Percentiles rank a stretch among this genome's conserved stretches.
phyloP scores from a whole-genome alignment of 2,113 vertebrate genomes.

The Centrocercus urophasianus region DNA sequence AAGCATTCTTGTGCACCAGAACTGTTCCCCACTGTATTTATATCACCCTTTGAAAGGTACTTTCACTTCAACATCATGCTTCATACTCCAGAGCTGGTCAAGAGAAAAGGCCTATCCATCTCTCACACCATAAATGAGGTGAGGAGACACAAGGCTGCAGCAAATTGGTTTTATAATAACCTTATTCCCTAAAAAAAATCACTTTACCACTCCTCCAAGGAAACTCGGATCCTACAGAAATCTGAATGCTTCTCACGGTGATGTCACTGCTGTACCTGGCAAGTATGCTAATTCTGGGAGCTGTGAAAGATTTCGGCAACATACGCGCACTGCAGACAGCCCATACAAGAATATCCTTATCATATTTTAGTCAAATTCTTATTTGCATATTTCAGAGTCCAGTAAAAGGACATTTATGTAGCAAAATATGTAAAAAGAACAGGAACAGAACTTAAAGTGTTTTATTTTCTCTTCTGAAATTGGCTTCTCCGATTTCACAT shows the following conservation, averaged over 20 bases:
- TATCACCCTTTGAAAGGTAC: background rate
- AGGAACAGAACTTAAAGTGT: background rate
- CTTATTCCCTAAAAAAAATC: background rate
- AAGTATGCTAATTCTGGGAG: background rate
- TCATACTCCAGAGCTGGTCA: background rate
- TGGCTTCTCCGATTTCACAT: background rate
- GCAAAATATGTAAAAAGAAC: background rate
- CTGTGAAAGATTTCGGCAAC: background rate
- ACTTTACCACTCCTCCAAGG: background rate
- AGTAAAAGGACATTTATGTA: background rate
- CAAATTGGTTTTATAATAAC: background rate
- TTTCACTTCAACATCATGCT: background rate
- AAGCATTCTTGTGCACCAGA: background rate
- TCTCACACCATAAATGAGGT: background rate
- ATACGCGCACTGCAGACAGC: rapidly evolving
- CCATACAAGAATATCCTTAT: background rate
- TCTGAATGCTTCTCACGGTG: background rate
- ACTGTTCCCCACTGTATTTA: background rate
- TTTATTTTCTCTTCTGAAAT: background rate
- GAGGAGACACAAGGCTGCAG: background rate
- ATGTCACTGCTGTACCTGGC: background rate
- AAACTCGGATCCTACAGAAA: background rate
- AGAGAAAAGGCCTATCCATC: rapidly evolving
- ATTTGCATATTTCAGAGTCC: background rate
- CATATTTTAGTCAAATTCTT: background rate